phyloP scores from a whole-genome alignment of 2,888 invertebrate genomes.

The Taphrorychus bicolor region DNA sequence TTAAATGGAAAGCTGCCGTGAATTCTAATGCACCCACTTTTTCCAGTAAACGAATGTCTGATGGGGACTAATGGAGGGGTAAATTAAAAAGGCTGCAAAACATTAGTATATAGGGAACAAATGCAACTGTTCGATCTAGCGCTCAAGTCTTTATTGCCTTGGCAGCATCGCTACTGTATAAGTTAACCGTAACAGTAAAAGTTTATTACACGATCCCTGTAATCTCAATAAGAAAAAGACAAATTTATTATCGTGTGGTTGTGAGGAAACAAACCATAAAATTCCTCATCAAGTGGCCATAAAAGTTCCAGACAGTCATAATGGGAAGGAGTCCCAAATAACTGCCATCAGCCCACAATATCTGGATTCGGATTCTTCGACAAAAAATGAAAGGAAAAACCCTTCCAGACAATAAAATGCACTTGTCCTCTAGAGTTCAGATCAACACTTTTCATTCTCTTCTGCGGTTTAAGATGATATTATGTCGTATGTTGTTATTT shows the following conservation, averaged over 20 bases:
- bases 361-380: constrained; percentile 10
- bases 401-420: constrained; percentile 32
- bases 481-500: neutral
- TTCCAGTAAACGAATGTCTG: neutral
- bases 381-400: constrained; percentile 23
- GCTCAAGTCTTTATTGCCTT: neutral
- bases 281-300: constrained; percentile 13
- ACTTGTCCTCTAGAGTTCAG: constrained; percentile 18
- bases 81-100: neutral
- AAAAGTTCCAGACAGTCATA: constrained; percentile 19
- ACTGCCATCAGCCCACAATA: constrained; percentile 4
- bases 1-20: neutral
- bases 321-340: constrained; percentile 19
- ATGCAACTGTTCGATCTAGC: neutral
- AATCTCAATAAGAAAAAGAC: neutral
- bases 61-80: neutral
- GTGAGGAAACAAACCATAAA: constrained; percentile 7
- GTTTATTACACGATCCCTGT: neutral
- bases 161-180: neutral
- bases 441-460: constrained; percentile 25
- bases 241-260: neutral
- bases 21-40: neutral
- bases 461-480: neutral
- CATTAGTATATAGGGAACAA: neutral
- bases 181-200: neutral